Evolutionary conservation across 1,140 invertebrate genomes (phyloP), one percentile per base, ranked within the genome.

Genomic region (Andrena cerasifolii): DNA sequence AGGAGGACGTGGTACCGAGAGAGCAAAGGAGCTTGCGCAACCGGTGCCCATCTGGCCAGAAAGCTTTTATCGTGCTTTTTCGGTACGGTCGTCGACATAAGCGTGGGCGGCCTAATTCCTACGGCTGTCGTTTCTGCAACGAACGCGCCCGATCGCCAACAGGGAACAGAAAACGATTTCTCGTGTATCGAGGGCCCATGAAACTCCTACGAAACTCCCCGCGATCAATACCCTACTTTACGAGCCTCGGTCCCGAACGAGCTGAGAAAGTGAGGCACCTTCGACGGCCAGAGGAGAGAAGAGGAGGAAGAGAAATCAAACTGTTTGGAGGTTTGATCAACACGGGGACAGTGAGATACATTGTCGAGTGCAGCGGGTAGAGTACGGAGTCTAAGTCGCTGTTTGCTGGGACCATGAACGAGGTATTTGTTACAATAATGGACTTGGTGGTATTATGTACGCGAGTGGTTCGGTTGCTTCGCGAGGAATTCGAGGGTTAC

Each of bases 1-100:
- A 26, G 56, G 58, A 71, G 51, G 24, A 28, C 7, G 33, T 14
- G 16, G 10, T 8, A 36, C 2, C 12, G 66, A 56, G 56, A 79
- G 40, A 56, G 61, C 16, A 16, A 74, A 26, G 49, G 74, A 82
- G 54, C 66, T 85, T 87, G 84, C 81, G 81, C 81, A 87, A 87
- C 73, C 65, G 70, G 49, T 75, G 80, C 66, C 83, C 85, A 87
- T 85, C 80, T 86, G 83, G 83, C 73, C 63, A 81, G 80, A 82
- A 87, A 87, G 80, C 78, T 87, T 87, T 87, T 87, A 87, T 87
- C 83, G 72, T 66, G 80, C 81, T 87, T 87, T 86, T 87, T 87
- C 79, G 80, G 78, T 74, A 63, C 80, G 76, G 77, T 82, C 77
- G 78, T 79, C 82, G 84, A 87, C 71, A 83, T 56, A 78, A 77